Conservation (phyloP, 2,797 vertebrate genomes). For the Cheirogaleus major region DNA sequence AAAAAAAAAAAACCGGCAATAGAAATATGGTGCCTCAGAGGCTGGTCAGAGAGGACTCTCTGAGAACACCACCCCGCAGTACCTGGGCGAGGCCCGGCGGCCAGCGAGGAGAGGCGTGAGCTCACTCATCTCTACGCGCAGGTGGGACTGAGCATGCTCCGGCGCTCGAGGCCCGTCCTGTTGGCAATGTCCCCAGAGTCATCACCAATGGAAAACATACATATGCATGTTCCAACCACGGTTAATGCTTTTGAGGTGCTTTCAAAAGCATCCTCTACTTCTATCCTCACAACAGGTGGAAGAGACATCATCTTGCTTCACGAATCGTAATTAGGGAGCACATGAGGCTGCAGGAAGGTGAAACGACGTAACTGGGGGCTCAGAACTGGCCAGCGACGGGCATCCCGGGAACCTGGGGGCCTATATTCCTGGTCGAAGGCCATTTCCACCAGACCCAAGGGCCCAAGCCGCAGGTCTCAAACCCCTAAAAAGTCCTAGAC, state of each 20-base stretch:
- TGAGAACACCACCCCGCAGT: neutral
- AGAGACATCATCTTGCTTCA: too few species aligned
- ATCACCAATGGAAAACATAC: neutral
- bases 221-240: fast-evolving
- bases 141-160: neutral
- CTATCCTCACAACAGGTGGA: neutral
- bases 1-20: too few species aligned
- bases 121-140: fast-evolving
- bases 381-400: neutral
- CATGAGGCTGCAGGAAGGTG: neutral
- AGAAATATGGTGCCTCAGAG: neutral
- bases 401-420: neutral
- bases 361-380: neutral
- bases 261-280: neutral
- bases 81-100: neutral
- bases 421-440: neutral
- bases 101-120: neutral
- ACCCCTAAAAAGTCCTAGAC: neutral
- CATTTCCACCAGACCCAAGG: neutral
- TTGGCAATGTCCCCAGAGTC: neutral
- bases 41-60: neutral
- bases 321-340: neutral
- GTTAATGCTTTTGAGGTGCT: neutral
- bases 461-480: neutral
- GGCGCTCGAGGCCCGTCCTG: neutral